Evolutionary conservation across 2,888 invertebrate genomes (phyloP).

Genomic region (Apomyelois bistriatella): DNA sequence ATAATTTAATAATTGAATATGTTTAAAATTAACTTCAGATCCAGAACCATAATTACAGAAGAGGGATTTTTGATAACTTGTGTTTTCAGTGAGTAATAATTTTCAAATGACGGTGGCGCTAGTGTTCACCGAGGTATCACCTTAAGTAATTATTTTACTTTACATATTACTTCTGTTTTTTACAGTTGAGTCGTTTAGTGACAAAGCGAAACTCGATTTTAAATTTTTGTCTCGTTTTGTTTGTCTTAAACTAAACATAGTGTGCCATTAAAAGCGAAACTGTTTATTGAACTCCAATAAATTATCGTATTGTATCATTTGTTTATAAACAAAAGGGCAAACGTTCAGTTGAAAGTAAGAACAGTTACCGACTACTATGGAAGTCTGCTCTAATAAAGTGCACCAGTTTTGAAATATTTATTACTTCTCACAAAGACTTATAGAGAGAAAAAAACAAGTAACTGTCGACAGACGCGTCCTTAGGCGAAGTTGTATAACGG

Average conservation of each 20-base stretch:
- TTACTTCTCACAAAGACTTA: constrained; percentile 60
- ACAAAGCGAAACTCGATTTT: too few relatives aligned
- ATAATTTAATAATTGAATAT: too few relatives aligned
- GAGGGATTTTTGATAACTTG: too few relatives aligned
- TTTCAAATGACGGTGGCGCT: too few relatives aligned
- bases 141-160: too few relatives aligned
- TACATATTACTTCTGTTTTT: too few relatives aligned
- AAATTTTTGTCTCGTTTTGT: not conserved
- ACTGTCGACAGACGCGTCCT: constrained; percentile 56
- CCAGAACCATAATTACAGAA: too few relatives aligned
- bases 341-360: constrained; percentile 68
- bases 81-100: too few relatives aligned
- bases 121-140: too few relatives aligned
- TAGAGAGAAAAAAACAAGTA: constrained; percentile 45
- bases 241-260: constrained; percentile 22
- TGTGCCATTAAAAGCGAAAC: constrained; percentile 60
- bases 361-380: constrained; percentile 73
- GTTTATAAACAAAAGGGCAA: constrained; percentile 45
- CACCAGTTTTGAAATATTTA: constrained; percentile 73
- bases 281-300: constrained; percentile 44
- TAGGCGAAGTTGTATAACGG: constrained; percentile 60
- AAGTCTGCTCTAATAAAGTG: constrained; percentile 72
- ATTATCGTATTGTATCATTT: constrained; percentile 36
- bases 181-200: too few relatives aligned
- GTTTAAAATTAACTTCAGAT: too few relatives aligned